Evolutionary conservation across 2,888 invertebrate species (phyloP), one percentile per base, ranked within the genome.

Genomic region (Meteorus cinctellus): DNA sequence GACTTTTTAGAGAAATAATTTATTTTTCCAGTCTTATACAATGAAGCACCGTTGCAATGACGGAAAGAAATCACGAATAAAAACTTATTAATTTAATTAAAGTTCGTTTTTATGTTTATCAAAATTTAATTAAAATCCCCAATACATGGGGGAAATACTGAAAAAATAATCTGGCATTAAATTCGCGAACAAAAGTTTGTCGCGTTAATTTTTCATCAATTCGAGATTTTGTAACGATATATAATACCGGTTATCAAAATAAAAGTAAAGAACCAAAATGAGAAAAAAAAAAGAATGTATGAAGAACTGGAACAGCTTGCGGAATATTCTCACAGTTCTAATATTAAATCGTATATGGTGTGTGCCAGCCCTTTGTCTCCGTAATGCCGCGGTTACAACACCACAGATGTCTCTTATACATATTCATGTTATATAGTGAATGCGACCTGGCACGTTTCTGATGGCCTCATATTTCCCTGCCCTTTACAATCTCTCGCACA

Each of bases 331-430:
- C 70, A 63, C 72, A 65, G 62, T 71, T 67, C 36, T 81, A 36
- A 84, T 84, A 85, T 85, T 83, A 82, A 82, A 84, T 84, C 81
- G 81, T 80, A 80, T 81, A 79, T 19, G 55, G 19, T 5, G 27
- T 36, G 55, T 51, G 75, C 55, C 69, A 66, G 12, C 84, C 83
- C 84, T 84, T 84, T 84, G 79, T 82, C 81, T 81, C 81, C 68
- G 55, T 81, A 82, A 81, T 78, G 74, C 55, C 36, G 55, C 12
- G 75, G 76, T 77, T 79, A 83, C 82, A 80, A 80, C 82, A 83
- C 83, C 81, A 82, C 86, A 86, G 85, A 86, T 86, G 86, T 85
- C 84, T 79, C 80, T 83, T 82, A 85, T 86, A 83, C 84, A 86
- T 86, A 86, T 86, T 86, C 86, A 86, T 86, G 85, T 81, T 78